Evolutionary conservation across 1,140 invertebrate species (phyloP), one percentile per base, ranked within the genome.

Genomic region (Melipona quadrifasciata): DNA sequence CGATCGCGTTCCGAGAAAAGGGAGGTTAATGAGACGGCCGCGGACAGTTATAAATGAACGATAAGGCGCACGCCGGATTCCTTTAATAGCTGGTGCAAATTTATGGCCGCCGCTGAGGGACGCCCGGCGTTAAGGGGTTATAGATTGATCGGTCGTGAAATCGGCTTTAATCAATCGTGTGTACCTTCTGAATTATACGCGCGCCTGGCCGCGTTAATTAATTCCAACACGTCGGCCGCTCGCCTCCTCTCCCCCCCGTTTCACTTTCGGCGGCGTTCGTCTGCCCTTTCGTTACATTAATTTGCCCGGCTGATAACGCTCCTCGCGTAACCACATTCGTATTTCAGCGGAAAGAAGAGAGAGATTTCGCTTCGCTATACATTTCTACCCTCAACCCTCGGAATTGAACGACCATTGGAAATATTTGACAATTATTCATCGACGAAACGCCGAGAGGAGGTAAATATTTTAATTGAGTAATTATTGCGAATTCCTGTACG

Each of bases 31-130:
- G 88, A 89, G 88, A 89, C 87, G 84, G 64, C 65, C 78, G 88
- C 87, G 75, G 84, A 89, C 84, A 89, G 87, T 86, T 89, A 89
- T 86, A 89, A 89, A 89, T 89, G 87, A 89, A 81, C 87, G 87
- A 89, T 89, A 89, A 89, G 84, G 73, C 82, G 55, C 53, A 70
- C 86, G 55, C 47, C 21, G 58, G 84, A 86, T 89, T 82, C 76
- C 84, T 89, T 83, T 89, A 89, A 89, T 77, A 80, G 88, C 74
- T 65, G 87, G 85, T 89, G 87, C 76, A 88, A 88, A 89, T 89
- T 89, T 89, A 89, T 84, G 76, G 77, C 51, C 64, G 78, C 61
- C 58, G 64, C 51, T 53, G 31, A 17, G 72, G 77, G 80, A 70
- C 78, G 86, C 21, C 70, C 74, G 39, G 39, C 39, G 64, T 21